Conservation (phyloP, 2,113 vertebrate species). For the Stegostoma tigrinum region DNA sequence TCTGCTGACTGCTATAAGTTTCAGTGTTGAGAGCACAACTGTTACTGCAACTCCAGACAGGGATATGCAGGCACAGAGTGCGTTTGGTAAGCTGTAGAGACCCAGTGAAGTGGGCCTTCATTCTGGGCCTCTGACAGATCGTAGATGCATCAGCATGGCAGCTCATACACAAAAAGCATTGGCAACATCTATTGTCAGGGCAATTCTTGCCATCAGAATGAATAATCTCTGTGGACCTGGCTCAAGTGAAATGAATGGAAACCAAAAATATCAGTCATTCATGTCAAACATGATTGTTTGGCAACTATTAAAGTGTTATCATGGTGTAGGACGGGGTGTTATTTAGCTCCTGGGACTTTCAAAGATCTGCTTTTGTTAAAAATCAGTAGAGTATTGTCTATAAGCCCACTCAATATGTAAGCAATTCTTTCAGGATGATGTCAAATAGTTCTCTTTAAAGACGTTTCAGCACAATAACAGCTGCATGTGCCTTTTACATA, state of each 20-base stretch:
- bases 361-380: background rate
- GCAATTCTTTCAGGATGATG: background rate
- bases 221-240: background rate
- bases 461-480: background rate
- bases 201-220: background rate
- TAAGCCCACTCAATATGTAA: background rate
- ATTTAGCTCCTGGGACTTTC: background rate
- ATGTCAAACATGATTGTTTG: background rate
- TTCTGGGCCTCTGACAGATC: background rate
- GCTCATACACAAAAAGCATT: background rate
- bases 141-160: background rate
- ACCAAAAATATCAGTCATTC: background rate
- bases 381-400: background rate
- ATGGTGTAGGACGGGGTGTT: background rate
- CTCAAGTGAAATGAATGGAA: background rate
- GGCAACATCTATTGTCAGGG: background rate
- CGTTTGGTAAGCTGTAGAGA: background rate
- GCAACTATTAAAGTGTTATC: background rate
- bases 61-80: background rate
- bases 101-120: background rate
- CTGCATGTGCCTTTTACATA: slow-evolving; percentile 6
- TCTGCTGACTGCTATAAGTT: background rate
- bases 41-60: background rate
- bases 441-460: background rate
- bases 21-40: background rate